Conservation (phyloP, 2,113 vertebrate genomes). For the Pelusios castaneus region DNA sequence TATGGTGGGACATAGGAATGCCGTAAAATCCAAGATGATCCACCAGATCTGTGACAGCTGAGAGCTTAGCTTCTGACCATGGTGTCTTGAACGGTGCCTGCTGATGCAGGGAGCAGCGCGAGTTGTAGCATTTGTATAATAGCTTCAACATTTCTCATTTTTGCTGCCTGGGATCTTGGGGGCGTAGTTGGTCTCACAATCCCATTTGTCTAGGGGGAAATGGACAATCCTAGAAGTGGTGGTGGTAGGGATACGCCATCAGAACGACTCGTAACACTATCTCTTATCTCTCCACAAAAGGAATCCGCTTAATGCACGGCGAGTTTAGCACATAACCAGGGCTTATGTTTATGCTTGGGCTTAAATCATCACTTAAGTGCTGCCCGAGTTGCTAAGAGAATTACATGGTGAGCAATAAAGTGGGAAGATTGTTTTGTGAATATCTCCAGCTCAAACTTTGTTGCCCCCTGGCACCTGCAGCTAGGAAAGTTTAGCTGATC, state of each 20-base stretch:
- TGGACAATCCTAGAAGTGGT: not conserved
- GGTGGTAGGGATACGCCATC: not conserved
- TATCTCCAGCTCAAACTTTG: not conserved
- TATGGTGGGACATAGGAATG: no score
- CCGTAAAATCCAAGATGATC: not conserved
- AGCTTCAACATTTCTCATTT: not conserved
- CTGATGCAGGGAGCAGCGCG: not conserved
- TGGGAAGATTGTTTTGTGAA: not conserved
- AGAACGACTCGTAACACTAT: not conserved
- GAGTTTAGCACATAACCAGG: not conserved
- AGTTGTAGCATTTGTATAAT: not conserved
- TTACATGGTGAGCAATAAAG: not conserved
- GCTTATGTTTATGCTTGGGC: not conserved
- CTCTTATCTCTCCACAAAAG: not conserved
- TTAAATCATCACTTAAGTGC: not conserved
- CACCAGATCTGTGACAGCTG: not conserved
- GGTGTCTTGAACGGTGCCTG: not conserved
- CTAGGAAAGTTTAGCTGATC: not conserved
- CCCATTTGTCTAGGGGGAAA: no score
- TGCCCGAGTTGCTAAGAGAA: not conserved
- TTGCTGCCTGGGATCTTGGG: not conserved
- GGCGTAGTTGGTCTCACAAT: not conserved
- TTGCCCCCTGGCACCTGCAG: not conserved
- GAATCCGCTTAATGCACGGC: not conserved
- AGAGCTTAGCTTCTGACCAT: not conserved